A percentile compares a stretch with the other conserved stretches of the same genome.
These are phyloP conservation scores for Argya squamiceps DNA, from an alignment of 2,797 vertebrate genomes.

Conservation along the genomic window DNA sequence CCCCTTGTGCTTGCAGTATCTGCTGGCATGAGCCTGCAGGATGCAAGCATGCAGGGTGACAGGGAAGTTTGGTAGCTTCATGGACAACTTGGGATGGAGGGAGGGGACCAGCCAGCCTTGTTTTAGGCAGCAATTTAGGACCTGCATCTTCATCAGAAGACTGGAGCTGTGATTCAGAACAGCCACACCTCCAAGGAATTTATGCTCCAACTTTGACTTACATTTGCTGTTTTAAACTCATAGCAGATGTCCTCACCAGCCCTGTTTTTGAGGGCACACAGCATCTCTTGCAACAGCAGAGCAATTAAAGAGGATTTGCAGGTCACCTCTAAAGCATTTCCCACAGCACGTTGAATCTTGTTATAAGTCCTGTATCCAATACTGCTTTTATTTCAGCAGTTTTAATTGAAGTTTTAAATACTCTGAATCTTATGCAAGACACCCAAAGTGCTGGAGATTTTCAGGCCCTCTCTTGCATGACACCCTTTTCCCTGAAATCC, in stretches of 20 bases:
- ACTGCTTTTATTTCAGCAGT: conserved; percentile 31
- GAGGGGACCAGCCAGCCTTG: background rate
- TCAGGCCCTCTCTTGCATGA: background rate
- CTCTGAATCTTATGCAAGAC: conserved; percentile 28
- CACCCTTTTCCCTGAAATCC: background rate
- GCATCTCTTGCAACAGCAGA: conserved; percentile 37
- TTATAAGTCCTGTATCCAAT: conserved; percentile 24
- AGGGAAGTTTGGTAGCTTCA: background rate
- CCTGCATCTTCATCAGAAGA: background rate
- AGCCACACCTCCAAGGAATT: conserved; percentile 40
- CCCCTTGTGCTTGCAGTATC: background rate
- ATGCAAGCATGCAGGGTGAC: background rate
- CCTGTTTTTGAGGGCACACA: conserved; percentile 34
- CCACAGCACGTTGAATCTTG: conserved; percentile 61
- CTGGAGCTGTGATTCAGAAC: conserved; percentile 28
- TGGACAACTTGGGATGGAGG: background rate
- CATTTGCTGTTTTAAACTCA: conserved; percentile 54
- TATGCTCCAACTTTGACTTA: conserved; percentile 55
- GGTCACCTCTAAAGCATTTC: conserved; percentile 67
- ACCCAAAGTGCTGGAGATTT: background rate
- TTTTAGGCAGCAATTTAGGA: background rate
- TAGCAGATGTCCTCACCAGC: conserved; percentile 21
- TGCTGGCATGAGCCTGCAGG: background rate
- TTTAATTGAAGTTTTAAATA: conserved; percentile 52
- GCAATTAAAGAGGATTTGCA: conserved; percentile 66